A percentile compares a stretch with the other conserved stretches of the same genome.
These are phyloP conservation scores for Cynopterus brachyotis DNA, from an alignment of 2,113 vertebrate genomes.

Conservation along the genomic window DNA sequence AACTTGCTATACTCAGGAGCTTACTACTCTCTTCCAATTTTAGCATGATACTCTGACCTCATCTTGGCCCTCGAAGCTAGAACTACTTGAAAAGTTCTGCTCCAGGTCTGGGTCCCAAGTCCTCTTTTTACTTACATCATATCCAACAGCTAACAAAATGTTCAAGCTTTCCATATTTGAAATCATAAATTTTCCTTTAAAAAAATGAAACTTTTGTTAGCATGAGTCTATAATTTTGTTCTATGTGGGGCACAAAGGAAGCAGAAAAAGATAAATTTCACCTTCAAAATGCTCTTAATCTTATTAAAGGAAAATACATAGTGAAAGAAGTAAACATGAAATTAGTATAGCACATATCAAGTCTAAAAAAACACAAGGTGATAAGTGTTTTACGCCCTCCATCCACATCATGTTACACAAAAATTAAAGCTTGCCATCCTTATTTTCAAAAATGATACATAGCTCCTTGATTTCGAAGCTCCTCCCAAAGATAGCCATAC, in stretches of 20 bases:
- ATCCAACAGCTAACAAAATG: neutral
- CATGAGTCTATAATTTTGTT: constrained; percentile 18
- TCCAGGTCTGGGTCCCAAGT: neutral
- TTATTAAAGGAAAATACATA: neutral
- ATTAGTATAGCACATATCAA: neutral
- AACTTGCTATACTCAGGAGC: neutral
- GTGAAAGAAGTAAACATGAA: neutral
- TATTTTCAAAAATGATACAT: constrained; percentile 19
- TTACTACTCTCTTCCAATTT: neutral
- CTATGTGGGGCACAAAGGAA: neutral
- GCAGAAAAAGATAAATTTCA: neutral
- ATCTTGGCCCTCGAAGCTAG: neutral
- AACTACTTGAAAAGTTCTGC: neutral
- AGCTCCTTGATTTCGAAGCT: constrained; percentile 17
- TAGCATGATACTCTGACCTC: neutral
- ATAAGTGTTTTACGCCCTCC: neutral
- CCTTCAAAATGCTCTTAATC: constrained; percentile 15
- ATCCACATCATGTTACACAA: neutral
- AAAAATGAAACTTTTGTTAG: neutral
- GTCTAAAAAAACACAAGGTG: neutral
- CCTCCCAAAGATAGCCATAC: neutral
- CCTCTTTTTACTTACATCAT: neutral
- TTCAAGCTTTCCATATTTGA: neutral
- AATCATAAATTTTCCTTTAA: neutral
- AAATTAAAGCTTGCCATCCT: neutral